Percentiles rank a stretch among this genome's conserved stretches.
phyloP scores from a whole-genome alignment of 1,140 invertebrate species.

The Drosophila bipectinata region DNA sequence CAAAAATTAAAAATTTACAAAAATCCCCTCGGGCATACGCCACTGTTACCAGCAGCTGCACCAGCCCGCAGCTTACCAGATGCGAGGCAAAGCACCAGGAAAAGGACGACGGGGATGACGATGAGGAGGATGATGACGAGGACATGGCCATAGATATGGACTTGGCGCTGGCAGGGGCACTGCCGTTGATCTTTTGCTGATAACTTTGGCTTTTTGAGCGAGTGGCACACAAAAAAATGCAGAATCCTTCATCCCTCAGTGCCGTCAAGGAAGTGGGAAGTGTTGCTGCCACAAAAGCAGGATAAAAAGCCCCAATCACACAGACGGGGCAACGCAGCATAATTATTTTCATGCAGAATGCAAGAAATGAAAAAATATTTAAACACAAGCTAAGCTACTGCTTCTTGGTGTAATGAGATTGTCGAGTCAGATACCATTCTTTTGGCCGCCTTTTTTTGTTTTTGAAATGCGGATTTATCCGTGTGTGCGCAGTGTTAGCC shows the following conservation, averaged over 20 bases:
- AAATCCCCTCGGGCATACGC: background rate
- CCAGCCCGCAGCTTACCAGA: conserved; percentile 14
- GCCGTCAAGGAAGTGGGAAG: conserved; percentile 62
- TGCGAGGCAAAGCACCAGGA: conserved; percentile 64
- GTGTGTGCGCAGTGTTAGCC: conserved; percentile 1
- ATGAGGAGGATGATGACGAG: conserved; percentile 18
- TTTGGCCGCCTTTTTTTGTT: background rate
- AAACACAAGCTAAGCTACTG: conserved; percentile 4
- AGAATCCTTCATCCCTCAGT: conserved; percentile 9
- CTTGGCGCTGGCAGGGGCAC: conserved; percentile 32
- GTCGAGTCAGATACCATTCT: conserved; percentile 33
- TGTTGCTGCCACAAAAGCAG: conserved; percentile 53
- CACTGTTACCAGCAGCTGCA: background rate
- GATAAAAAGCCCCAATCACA: conserved; percentile 29
- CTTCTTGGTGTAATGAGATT: conserved; percentile 31
- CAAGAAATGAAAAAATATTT: conserved; percentile 1
- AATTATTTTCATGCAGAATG: conserved; percentile 62
- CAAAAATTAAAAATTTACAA: background rate
- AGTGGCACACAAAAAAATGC: conserved; percentile 33
- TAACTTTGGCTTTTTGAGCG: conserved; percentile 73
- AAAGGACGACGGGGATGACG: conserved; percentile 43
- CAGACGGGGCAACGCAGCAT: conserved; percentile 43
- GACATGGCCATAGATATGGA: conserved; percentile 26
- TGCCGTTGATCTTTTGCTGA: conserved; percentile 80
- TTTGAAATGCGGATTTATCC: background rate